Percentiles rank a stretch among this genome's conserved stretches.
These are phyloP conservation scores for Hypotaenidia okinawae DNA, from an alignment of 2,797 vertebrate genomes.

Conservation along the genomic window DNA sequence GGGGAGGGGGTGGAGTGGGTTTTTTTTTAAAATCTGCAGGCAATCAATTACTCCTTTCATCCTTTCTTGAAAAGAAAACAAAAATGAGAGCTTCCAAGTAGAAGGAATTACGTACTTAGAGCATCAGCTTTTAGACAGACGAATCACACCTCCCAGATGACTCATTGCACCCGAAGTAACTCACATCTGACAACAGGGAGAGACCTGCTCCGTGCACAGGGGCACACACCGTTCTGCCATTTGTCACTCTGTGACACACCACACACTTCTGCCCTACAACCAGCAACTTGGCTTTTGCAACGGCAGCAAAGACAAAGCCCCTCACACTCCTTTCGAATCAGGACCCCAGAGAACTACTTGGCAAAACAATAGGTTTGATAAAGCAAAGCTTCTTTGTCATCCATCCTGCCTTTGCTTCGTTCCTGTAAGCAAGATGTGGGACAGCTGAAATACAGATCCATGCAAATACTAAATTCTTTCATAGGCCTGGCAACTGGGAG, in stretches of 20 bases:
- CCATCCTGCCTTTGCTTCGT: not conserved
- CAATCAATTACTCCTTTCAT: not conserved
- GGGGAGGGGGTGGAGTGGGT: too few relatives aligned
- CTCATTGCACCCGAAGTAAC: not conserved
- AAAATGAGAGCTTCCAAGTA: not conserved
- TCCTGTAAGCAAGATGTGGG: not conserved
- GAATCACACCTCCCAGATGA: not conserved
- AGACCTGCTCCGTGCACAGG: not conserved
- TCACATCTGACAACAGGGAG: not conserved
- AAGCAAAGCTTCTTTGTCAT: not conserved
- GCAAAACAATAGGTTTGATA: not conserved
- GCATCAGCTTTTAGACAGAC: not conserved
- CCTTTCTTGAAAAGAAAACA: not conserved
- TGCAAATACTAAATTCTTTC: not conserved
- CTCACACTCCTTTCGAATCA: not conserved
- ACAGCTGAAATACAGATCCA: not conserved
- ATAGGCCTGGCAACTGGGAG: not conserved
- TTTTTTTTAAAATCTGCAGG: not conserved
- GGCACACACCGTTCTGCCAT: accelerated
- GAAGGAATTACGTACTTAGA: not conserved
- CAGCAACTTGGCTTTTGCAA: not conserved
- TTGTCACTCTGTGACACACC: not conserved
- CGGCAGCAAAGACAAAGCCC: not conserved
- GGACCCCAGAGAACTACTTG: not conserved
- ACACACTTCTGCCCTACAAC: not conserved